Evolutionary conservation across 2,113 vertebrate genomes (phyloP).

Genomic region (Aegotheles bennettii): DNA sequence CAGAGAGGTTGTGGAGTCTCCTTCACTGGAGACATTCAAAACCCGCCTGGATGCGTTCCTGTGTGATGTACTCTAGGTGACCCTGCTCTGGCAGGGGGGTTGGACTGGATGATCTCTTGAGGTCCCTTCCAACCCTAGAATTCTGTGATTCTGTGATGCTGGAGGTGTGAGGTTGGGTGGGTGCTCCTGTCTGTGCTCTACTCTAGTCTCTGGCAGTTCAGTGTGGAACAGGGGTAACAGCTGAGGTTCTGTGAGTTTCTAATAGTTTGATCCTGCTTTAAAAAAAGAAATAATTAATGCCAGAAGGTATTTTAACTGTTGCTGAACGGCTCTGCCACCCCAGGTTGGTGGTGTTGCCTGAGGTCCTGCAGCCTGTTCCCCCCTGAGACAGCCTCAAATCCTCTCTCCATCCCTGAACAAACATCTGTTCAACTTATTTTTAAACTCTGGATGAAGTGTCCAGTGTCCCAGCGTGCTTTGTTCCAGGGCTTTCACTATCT

Average conservation of each 20-base stretch:
- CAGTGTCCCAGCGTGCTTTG: not conserved
- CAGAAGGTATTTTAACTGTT: not conserved
- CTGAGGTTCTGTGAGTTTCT: not conserved
- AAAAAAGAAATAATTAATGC: not conserved
- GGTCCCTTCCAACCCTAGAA: no score
- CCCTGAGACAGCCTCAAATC: no score
- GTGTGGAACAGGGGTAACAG: not conserved
- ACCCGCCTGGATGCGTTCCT: no score
- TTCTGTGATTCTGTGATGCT: no score
- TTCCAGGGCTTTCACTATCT: not conserved
- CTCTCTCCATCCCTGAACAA: not conserved
- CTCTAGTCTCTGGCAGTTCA: not conserved
- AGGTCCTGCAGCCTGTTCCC: accelerated
- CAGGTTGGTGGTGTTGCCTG: no score
- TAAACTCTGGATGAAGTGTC: not conserved
- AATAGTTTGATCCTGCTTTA: not conserved
- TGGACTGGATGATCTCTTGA: no score
- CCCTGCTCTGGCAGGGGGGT: no score
- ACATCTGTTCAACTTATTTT: not conserved
- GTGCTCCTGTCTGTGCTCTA: not conserved
- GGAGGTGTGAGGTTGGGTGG: not conserved
- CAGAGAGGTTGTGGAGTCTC: no score
- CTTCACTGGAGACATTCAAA: no score
- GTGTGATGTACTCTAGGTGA: no score
- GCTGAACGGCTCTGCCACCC: not conserved